Percentiles rank a stretch among this genome's conserved stretches.
These are phyloP conservation scores for Physeter macrocephalus DNA, from an alignment of 2,113 vertebrate genomes.

Conservation along the genomic window DNA sequence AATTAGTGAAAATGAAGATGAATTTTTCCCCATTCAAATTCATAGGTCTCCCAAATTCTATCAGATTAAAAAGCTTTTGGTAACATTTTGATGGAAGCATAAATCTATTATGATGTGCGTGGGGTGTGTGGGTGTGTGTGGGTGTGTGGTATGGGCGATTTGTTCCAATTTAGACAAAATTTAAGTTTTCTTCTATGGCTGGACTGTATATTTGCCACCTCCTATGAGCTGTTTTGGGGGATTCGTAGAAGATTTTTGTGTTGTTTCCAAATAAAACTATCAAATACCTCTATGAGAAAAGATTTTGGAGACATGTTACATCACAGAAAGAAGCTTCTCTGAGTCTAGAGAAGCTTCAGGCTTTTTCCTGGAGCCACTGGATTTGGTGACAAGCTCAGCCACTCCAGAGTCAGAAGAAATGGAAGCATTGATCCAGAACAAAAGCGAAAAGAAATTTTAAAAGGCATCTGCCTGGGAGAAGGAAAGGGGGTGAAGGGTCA, in stretches of 20 bases:
- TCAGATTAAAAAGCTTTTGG: not conserved
- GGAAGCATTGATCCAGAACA: conserved; percentile 45
- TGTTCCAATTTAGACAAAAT: not conserved
- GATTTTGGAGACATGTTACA: not conserved
- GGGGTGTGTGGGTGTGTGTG: not conserved
- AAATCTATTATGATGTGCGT: not conserved
- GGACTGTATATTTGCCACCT: not conserved
- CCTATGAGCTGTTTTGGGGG: not conserved
- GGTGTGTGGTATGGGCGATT: not conserved
- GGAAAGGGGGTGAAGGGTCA: not conserved
- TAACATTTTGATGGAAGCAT: not conserved
- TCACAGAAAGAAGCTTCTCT: not conserved
- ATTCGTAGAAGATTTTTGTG: not conserved
- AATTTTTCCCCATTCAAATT: not conserved
- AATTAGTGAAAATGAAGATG: not conserved
- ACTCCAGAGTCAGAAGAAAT: not conserved
- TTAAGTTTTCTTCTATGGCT: not conserved
- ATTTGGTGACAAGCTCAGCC: not conserved
- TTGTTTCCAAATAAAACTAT: conserved; percentile 35
- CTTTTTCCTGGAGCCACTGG: not conserved
- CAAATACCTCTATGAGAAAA: not conserved
- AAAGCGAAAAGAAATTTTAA: not conserved
- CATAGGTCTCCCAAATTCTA: not conserved
- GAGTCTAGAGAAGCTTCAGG: not conserved
- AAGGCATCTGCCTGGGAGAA: not conserved